Base-by-base conservation (phyloP, 1,140 invertebrate species). In the Telenomus remus region DNA sequence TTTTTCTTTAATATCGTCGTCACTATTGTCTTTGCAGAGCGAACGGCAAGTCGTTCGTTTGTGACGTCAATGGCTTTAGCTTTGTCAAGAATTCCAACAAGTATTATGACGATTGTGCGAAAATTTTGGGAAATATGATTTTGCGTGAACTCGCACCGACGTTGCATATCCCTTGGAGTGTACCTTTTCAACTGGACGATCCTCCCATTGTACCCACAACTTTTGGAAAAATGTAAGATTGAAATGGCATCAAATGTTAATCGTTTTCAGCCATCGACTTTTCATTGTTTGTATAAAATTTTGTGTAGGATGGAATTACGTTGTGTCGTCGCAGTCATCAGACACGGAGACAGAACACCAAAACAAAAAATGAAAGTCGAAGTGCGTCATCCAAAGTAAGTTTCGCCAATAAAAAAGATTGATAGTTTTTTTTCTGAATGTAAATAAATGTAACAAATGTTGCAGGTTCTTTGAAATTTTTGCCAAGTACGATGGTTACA, bases 361-460 rank as follows among this genome's bases (percentile, higher is more conserved):
- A 99, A 99, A 87, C 98, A 99, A 88, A 99, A 99, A 89, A 99
- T 99, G 98, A 99, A 99, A 89, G 97, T 99, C 79, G 97, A 99
- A 91, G 98, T 99, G n/a, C 92, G 97, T 61, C 97, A 99, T 92
- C 95, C 94, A 27, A 98, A 97, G 94, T 98, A 88, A 90, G 91
- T 89, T 48, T 57, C 11, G 10, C 5, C 5, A 10, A 35, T 35
- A 35, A 35, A 35, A 35, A 35, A n/a, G n/a, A n/a, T n/a, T n/a
- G n/a, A n/a, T n/a, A n/a, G n/a, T n/a, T n/a, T n/a, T n/a, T n/a
- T n/a, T 6, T 27, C 19, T 6, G 6, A 27, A 27, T 6, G 6
- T 27, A 6, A 27, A 27, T 27, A 27, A 27, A 12, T 27, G 42
- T 8, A 42, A 42, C 6, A 39, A 42, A 44, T 55, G 1, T 13